Conservation (phyloP, 1,140 invertebrate genomes). For the Platyura marginata region DNA sequence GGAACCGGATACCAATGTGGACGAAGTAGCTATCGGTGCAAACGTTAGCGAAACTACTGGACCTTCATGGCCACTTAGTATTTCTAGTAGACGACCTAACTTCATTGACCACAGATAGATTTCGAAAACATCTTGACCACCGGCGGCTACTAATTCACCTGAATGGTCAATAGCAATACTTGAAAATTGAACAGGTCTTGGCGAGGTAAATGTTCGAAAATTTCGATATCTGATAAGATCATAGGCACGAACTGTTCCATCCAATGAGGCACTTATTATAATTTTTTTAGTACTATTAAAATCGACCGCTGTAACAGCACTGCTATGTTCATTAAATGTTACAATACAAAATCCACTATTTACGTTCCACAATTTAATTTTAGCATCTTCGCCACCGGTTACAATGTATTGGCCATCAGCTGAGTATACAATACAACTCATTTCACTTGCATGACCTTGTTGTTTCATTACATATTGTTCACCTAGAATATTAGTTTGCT, state of each 20-base stretch:
- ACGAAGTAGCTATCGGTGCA: conserved; percentile 48
- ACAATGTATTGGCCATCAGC: conserved; percentile 77
- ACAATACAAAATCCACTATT: conserved; percentile 82
- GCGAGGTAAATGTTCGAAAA: conserved; percentile 87
- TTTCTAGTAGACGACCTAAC: conserved; percentile 75
- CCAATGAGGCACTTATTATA: conserved; percentile 74
- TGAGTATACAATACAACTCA: conserved; percentile 77
- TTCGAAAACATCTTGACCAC: conserved; percentile 84
- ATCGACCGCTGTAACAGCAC: conserved; percentile 55
- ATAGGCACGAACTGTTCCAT: conserved; percentile 90
- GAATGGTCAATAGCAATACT: conserved; percentile 75
- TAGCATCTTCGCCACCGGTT: conserved; percentile 89
- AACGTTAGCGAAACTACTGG: conserved; percentile 74
- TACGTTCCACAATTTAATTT: conserved; percentile 92
- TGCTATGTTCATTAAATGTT: conserved; percentile 82
- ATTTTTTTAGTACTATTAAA: conserved; percentile 88
- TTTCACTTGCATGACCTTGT: conserved; percentile 81
- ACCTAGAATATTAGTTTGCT: conserved; percentile 19
- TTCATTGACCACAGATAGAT: conserved; percentile 93
- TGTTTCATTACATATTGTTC: conserved; percentile 97
- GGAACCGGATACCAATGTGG: conserved; percentile 66
- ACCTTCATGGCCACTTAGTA: conserved; percentile 80
- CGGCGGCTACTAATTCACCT: conserved; percentile 83
- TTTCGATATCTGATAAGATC: conserved; percentile 89
- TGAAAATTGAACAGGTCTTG: conserved; percentile 79